Evolutionary conservation across 2,113 vertebrate genomes (phyloP).

Genomic region (Nothocercus julius): DNA sequence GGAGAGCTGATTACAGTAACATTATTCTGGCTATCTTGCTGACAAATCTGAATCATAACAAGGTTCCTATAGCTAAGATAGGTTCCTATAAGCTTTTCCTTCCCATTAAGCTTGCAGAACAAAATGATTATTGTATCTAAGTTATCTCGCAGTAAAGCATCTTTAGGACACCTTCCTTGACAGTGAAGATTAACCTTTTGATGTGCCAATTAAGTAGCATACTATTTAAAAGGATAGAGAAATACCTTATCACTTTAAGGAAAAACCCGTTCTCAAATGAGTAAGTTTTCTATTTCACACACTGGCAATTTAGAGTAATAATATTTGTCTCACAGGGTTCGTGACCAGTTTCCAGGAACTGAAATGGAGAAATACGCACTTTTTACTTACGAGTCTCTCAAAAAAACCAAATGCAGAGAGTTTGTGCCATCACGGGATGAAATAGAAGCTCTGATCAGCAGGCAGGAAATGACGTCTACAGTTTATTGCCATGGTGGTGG

Average conservation of each 20-base stretch:
- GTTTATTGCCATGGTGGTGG: conserved; percentile 96
- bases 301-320: neutral
- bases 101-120: neutral
- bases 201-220: neutral
- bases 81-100: neutral
- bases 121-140: neutral
- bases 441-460: conserved; percentile 87
- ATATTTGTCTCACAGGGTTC: conserved; percentile 79
- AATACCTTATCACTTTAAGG: neutral
- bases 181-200: neutral
- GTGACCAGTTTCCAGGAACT: conserved; percentile 87
- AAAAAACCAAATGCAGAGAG: conserved; percentile 90
- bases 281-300: neutral
- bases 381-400: conserved; percentile 89
- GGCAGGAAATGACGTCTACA: conserved; percentile 93
- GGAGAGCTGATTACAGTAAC: neutral
- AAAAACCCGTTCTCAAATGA: neutral
- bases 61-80: neutral
- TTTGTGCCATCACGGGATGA: conserved; percentile 93
- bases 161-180: neutral
- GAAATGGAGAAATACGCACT: conserved; percentile 92
- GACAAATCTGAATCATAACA: neutral
- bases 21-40: neutral
- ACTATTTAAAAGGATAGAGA: neutral
- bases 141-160: neutral